Evolutionary conservation across 2,888 invertebrate species (phyloP), one percentile per base, ranked within the genome.

Genomic region (Drosophila fungiperda): DNA sequence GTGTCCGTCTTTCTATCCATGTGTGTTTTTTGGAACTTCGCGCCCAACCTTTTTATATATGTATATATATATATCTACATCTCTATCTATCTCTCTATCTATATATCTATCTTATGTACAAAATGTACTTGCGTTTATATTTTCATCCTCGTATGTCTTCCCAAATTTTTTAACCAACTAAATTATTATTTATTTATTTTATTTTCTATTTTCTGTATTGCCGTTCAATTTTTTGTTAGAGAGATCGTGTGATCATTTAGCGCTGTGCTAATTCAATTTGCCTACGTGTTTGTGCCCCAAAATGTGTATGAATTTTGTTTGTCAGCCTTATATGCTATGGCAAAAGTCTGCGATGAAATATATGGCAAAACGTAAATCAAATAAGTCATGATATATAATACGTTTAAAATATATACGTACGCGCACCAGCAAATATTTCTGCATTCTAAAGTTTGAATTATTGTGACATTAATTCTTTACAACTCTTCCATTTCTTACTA

Each of bases 221-320:
- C 20, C 29, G 64, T 79, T 74, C 50, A 50, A 23, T 66, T 81
- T 75, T 73, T 76, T 76, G 71, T 87, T 82, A 82, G 91, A 80
- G 82, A 83, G 80, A 80, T 81, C 92, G 91, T 91, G 91, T 92
- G 92, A 92, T 90, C 89, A 85, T 83, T 92, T 92, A 92, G 92
- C 92, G 81, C 74, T 67, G 73, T 84, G 91, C 81, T 86, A 91
- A 91, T 89, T 92, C 73, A 83, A 89, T 89, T 83, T 87, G 74
- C 71, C 74, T 72, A 60, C 60, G 72, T 68, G 53, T 70, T 65
- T 68, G 60, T 63, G 62, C 49, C 40, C 38, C 29, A 40, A 45
- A 45, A 53, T 61, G 62, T 70, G 60, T 68, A 59, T 59, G 64
- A 50, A 66, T 71, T 75, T 53, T 60, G 61, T 61, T 67, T 75